A percentile compares a stretch with the other conserved stretches of the same genome.
These are phyloP conservation scores for Allacma fusca DNA, from an alignment of 2,888 invertebrate species.

Conservation along the genomic window DNA sequence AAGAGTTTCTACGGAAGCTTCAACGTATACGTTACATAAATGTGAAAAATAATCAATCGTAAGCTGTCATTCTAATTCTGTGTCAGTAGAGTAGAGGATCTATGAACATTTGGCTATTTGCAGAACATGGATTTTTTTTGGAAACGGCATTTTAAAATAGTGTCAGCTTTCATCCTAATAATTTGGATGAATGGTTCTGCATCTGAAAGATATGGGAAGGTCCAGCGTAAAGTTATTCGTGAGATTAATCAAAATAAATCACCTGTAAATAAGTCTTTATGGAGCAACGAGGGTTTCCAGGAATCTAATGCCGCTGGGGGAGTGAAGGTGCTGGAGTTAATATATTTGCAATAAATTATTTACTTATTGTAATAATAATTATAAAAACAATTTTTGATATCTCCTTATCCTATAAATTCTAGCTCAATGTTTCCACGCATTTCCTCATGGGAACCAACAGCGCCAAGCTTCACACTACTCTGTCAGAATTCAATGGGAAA, in stretches of 20 bases:
- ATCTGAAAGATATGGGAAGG: neutral
- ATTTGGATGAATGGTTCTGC: neutral
- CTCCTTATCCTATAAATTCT: neutral
- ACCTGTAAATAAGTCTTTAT: neutral
- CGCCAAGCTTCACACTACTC: neutral
- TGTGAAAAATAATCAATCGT: too few relatives aligned
- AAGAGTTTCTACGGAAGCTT: too few relatives aligned
- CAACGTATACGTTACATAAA: too few relatives aligned
- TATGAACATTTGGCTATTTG: too few relatives aligned
- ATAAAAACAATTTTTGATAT: neutral
- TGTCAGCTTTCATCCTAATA: neutral
- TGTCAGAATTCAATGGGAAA: neutral
- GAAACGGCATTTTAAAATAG: too few relatives aligned
- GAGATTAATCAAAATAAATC: neutral
- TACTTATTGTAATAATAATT: neutral
- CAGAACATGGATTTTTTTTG: too few relatives aligned
- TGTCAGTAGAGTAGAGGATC: too few relatives aligned
- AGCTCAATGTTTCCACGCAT: neutral
- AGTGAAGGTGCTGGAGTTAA: neutral
- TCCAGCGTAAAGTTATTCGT: neutral
- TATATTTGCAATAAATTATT: neutral
- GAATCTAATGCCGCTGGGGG: neutral
- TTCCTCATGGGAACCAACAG: neutral
- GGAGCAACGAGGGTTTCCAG: neutral
- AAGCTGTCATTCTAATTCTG: too few relatives aligned